phyloP scores from a whole-genome alignment of 1,140 invertebrate species.

The Aphelenchoides avenae region DNA sequence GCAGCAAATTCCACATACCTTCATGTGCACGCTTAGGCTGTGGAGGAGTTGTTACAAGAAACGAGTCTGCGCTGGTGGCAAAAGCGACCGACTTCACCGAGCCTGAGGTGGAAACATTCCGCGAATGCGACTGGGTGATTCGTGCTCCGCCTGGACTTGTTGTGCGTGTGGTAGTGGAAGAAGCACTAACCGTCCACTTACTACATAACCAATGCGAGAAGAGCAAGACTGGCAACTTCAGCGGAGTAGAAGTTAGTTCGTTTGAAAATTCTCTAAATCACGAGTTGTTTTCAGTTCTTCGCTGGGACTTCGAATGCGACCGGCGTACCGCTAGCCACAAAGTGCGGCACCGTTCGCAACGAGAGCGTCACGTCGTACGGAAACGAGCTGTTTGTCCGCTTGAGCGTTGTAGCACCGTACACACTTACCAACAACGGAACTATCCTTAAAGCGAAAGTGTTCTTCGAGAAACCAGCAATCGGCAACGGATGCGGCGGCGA shows the following conservation, averaged over 20 bases:
- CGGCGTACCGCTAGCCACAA: constrained; percentile 7
- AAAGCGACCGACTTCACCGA: constrained; percentile 19
- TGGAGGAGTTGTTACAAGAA: constrained; percentile 36
- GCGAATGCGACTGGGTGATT: constrained; percentile 47
- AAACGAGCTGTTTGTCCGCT: constrained; percentile 37
- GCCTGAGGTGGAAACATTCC: constrained; percentile 33
- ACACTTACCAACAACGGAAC: too few species aligned
- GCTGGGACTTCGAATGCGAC: constrained; percentile 23
- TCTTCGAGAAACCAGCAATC: too few species aligned
- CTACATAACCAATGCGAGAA: too few species aligned
- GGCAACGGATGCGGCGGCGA: too few species aligned
- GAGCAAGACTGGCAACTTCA: background rate
- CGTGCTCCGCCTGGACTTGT: constrained; percentile 45
- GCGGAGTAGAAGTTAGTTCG: constrained; percentile 9
- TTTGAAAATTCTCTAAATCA: constrained; percentile 10
- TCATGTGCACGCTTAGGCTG: too few species aligned
- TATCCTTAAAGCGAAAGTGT: too few species aligned
- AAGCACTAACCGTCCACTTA: constrained; percentile 20
- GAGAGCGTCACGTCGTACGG: constrained; percentile 39
- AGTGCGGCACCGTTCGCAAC: constrained; percentile 17
- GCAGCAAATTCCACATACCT: background rate
- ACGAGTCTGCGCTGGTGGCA: constrained; percentile 29
- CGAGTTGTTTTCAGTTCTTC: constrained; percentile 17
- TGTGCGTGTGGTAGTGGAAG: constrained; percentile 20
- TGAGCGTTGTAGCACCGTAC: too few species aligned